Evolutionary conservation across 2,888 invertebrate genomes (phyloP), one percentile per base, ranked within the genome.

Genomic region (Pterostichus madidus): DNA sequence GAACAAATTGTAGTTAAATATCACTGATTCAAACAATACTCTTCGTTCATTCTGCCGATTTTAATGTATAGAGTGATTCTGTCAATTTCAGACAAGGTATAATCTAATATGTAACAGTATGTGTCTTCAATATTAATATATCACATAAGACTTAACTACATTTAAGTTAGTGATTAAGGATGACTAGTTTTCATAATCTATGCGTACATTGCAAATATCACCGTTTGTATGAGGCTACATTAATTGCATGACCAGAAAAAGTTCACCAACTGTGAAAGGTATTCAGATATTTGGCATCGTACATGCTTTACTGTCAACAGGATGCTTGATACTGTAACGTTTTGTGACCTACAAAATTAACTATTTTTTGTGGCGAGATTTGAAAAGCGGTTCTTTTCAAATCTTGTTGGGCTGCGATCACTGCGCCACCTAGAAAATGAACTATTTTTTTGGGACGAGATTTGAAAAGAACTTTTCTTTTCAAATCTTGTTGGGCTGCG

Each of bases 41-140:
- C 61, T 32, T 64, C 64, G 24, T 64, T 64, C 31, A 59, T 24
- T 59, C 35, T 64, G 11, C 11, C 32, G 7, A 64, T 56, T 35
- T 56, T n/a, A 39, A 77, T 77, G 39, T 77, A 56, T 56, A 77
- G 77, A 77, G 68, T 79, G 79, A 71, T 46, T 13, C 44, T 73
- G 71, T 75, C 61, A 81, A 81, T 80, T 77, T 52, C 8, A 53
- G 32, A 71, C 68, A 52, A 80, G 71, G 71, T 80, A 71, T 80
- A 80, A 68, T 52, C 32, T 31, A 76, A 77, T 11, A 71, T 80
- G 71, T 77, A 79, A 79, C 68, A 79, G 49, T 68, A 56, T 64
- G 79, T 79, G 81, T 81, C 81, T 81, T 81, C 75, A 80, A 53
- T 80, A 80, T 59, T 31, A 80, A 61, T 61, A 79, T 79, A 79